A percentile compares a stretch with the other conserved stretches of the same genome.
Evolutionary conservation across 1,140 invertebrate species (phyloP).

Genomic region (Bombus superbus): DNA sequence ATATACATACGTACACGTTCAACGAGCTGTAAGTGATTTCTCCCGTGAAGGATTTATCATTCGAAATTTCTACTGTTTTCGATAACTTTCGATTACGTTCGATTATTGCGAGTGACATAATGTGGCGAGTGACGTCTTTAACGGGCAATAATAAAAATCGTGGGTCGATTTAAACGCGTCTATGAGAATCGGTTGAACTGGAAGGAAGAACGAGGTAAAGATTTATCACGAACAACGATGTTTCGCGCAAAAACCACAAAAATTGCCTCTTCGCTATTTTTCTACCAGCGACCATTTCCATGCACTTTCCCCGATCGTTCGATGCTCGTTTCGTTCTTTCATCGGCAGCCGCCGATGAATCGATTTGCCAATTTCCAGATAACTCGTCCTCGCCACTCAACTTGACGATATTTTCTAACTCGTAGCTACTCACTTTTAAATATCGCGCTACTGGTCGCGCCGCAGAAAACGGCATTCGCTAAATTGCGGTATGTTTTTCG

Average conservation of each 20-base stretch:
- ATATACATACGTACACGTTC: neutral
- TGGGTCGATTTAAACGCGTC: neutral
- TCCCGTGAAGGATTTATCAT: neutral
- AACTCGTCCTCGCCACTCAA: slow-evolving; percentile 21
- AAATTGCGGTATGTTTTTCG: neutral
- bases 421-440: slow-evolving; percentile 1
- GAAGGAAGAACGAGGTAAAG: neutral
- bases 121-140: neutral
- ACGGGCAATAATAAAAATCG: neutral
- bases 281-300: neutral
- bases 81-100: neutral
- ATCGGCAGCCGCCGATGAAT: neutral
- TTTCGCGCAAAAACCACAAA: slow-evolving; percentile 3
- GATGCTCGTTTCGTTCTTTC: slow-evolving; percentile 3
- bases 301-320: slow-evolving; percentile 3
- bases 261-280: neutral
- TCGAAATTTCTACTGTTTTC: neutral
- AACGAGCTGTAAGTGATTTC: neutral
- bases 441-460: neutral
- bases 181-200: neutral
- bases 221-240: neutral
- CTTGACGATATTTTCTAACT: slow-evolving; percentile 3
- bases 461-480: neutral
- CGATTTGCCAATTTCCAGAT: slow-evolving; percentile 36
- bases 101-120: neutral